phyloP scores from a whole-genome alignment of 2,113 vertebrate species.

The Indicator indicator region DNA sequence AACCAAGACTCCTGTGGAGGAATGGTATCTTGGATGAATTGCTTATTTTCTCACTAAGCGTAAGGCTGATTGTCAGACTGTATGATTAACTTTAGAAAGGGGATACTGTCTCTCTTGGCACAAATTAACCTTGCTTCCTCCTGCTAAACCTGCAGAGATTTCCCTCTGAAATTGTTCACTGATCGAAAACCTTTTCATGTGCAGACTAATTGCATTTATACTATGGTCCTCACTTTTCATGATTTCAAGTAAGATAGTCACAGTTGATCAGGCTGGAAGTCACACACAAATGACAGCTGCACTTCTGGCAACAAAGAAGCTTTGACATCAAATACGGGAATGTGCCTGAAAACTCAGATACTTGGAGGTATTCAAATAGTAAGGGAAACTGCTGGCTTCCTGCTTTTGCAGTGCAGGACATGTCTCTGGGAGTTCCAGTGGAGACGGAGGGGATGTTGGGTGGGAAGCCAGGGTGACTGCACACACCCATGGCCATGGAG shows the following conservation, averaged over 20 bases:
- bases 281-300: neutral
- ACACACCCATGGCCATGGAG: accelerated
- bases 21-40: neutral
- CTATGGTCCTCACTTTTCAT: neutral
- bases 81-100: neutral
- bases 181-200: neutral
- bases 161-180: neutral
- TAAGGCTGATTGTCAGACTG: neutral
- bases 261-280: neutral
- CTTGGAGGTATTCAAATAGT: neutral
- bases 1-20: neutral
- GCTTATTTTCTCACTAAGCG: neutral
- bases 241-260: neutral
- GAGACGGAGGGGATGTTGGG: neutral
- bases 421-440: neutral
- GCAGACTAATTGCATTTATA: neutral
- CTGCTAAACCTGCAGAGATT: neutral
- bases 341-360: neutral
- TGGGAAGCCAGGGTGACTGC: neutral
- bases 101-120: neutral
- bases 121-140: neutral
- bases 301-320: neutral
- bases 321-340: neutral
- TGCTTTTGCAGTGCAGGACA: accelerated
- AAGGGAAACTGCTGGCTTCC: neutral